phyloP scores from a whole-genome alignment of 1,140 invertebrate genomes.

The Diprion similis region DNA sequence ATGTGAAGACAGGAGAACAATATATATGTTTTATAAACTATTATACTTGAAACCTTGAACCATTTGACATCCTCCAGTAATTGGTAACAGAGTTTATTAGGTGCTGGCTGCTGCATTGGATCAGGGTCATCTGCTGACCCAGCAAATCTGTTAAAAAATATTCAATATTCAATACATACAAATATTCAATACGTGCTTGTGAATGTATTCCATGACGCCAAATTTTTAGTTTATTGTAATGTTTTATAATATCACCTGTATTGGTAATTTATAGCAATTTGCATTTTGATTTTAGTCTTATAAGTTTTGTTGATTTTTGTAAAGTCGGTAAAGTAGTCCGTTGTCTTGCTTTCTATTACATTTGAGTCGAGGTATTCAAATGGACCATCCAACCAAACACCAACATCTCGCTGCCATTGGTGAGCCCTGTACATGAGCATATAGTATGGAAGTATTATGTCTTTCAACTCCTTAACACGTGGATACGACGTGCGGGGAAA shows the following conservation, averaged over 20 bases:
- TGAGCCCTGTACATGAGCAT: conserved; percentile 68
- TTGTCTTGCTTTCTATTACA: conserved; percentile 75
- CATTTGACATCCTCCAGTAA: conserved; percentile 78
- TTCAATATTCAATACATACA: not conserved
- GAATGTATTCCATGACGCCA: too few relatives aligned
- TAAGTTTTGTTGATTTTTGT: conserved; percentile 82
- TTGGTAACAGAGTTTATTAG: conserved; percentile 76
- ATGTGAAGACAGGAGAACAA: not conserved
- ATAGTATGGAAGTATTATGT: conserved; percentile 73
- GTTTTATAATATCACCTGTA: conserved; percentile 56
- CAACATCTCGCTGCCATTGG: conserved; percentile 82
- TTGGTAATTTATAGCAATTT: conserved; percentile 71
- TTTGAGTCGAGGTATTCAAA: conserved; percentile 83
- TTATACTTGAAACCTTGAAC: conserved; percentile 66
- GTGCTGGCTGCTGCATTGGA: conserved; percentile 76
- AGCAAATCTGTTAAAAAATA: conserved; percentile 45
- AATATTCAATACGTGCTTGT: conserved; percentile 33
- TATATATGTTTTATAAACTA: not conserved
- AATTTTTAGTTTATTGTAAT: not conserved
- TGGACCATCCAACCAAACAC: conserved; percentile 89
- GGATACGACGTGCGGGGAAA: conserved; percentile 77
- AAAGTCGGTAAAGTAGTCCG: conserved; percentile 77
- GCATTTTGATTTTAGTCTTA: conserved; percentile 79
- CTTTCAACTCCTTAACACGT: conserved; percentile 76
- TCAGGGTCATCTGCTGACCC: conserved; percentile 80